phyloP scores from a whole-genome alignment of 2,888 invertebrate genomes.

The Melinaea marsaeus region DNA sequence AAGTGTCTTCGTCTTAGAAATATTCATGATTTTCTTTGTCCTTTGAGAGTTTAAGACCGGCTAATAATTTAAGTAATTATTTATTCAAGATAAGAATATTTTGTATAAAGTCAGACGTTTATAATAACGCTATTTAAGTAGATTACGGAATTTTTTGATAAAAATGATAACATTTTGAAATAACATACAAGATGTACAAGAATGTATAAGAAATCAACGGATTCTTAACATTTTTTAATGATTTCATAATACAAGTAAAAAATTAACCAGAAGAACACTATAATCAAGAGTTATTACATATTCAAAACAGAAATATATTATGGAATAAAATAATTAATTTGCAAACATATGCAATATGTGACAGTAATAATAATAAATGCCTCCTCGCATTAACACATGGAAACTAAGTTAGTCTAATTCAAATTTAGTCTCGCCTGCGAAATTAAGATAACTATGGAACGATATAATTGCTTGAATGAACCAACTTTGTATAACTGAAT shows the following conservation, averaged over 20 bases:
- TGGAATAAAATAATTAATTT: too few relatives aligned
- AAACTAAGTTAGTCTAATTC: conserved; percentile 8
- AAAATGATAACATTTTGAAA: too few relatives aligned
- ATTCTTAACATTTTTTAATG: too few relatives aligned
- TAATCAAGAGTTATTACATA: too few relatives aligned
- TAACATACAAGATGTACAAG: too few relatives aligned
- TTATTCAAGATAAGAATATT: conserved; percentile 30
- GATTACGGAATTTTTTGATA: neutral
- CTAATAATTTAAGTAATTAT: conserved; percentile 31
- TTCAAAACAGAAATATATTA: too few relatives aligned
- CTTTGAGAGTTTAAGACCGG: conserved; percentile 18
- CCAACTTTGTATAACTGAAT: conserved; percentile 39
- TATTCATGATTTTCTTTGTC: conserved; percentile 19
- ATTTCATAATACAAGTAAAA: too few relatives aligned
- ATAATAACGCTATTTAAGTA: conserved; percentile 4
- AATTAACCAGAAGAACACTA: too few relatives aligned
- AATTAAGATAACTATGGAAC: conserved; percentile 44
- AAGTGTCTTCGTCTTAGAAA: conserved; percentile 19
- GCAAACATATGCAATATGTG: too few relatives aligned
- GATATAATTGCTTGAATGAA: conserved; percentile 41
- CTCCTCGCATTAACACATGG: conserved; percentile 1
- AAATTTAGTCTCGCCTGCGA: conserved; percentile 34
- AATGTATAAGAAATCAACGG: too few relatives aligned
- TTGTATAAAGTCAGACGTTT: conserved; percentile 19
- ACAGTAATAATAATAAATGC: neutral